Evolutionary conservation across 2,113 vertebrate species (phyloP), one percentile per base, ranked within the genome.

Genomic region (Rhynchopsitta pachyrhyncha): DNA sequence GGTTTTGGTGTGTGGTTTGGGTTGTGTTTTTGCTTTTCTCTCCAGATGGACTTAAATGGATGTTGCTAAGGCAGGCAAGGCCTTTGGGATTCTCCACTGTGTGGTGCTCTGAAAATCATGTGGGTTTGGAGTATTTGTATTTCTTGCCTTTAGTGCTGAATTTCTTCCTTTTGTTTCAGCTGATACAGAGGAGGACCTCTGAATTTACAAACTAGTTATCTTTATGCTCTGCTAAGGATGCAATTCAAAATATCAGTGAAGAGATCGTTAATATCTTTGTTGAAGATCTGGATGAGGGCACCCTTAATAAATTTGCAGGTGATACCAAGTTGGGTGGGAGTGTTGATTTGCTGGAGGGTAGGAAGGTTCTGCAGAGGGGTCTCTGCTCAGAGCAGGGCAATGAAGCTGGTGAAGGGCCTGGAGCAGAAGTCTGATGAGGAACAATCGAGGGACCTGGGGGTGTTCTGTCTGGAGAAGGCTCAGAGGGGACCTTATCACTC

Each of bases 1-100:
- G 31, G 13, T 3, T 50, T 25, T 62, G 60, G 35, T 39, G 35
- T 39, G 25, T 63, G 16, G 35, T 53, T 68, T 50, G 19, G 0
- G 0, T 49, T 55, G 8, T 19, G 52, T 0, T 16, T 55, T 29
- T 18, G 44, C 10, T 17, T 39, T 25, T 4, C 29, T 23, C 4
- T 11, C 10, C 20, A 11, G 16, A n/a, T 67, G 52, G 19, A 42
- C 16, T 66, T 55, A 47, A 31, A 22, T 57, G 59, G 18, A 14
- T 76, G 39, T 35, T 91, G 46, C n/a, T 77, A 49, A 44, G 70
- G 27, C 55, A 85, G 37, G 16, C 9, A 4, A 67, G 28, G 66
- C 50, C 75, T 79, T 67, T 67, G 46, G 29, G 52, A 50, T 70
- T 75, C 59, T 53, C 33, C 5, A 7, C 35, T 24, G 60, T 50